A percentile compares a stretch with the other conserved stretches of the same genome.
phyloP scores from a whole-genome alignment of 2,113 vertebrate species.

The Eurystomus gularis region DNA sequence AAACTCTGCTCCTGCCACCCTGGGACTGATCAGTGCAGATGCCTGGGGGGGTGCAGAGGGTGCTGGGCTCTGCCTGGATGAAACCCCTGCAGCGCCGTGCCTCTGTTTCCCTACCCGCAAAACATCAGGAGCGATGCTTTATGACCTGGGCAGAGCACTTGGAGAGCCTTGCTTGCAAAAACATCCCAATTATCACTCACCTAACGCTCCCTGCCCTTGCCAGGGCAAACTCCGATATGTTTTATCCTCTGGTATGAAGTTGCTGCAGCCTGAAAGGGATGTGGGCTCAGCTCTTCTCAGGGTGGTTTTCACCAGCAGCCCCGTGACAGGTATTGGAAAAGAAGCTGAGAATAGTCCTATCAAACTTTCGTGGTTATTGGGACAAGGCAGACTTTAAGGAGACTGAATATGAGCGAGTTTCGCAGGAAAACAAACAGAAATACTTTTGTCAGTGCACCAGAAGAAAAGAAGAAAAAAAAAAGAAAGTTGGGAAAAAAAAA shows the following conservation, averaged over 20 bases:
- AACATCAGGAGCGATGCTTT: rapidly evolving
- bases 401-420: neutral
- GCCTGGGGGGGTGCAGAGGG: neutral
- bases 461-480: too few relatives aligned
- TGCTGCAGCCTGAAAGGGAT: neutral
- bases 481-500: neutral
- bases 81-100: neutral
- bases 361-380: neutral
- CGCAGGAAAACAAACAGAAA: constrained; percentile 52
- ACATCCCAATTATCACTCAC: rapidly evolving
- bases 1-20: rapidly evolving
- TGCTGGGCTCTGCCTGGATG: neutral
- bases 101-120: neutral
- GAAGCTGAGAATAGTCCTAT: neutral
- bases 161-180: neutral
- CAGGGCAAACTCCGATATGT: neutral
- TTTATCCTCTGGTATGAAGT: neutral
- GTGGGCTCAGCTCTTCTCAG: neutral
- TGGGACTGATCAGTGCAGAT: rapidly evolving
- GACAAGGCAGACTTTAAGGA: constrained; percentile 23
- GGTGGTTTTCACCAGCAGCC: neutral
- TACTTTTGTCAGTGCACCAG: neutral
- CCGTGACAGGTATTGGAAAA: constrained; percentile 17
- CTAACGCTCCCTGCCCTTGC: neutral
- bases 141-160: rapidly evolving